phyloP scores from a whole-genome alignment of 2,888 invertebrate genomes.

The Mythimna loreyi region DNA sequence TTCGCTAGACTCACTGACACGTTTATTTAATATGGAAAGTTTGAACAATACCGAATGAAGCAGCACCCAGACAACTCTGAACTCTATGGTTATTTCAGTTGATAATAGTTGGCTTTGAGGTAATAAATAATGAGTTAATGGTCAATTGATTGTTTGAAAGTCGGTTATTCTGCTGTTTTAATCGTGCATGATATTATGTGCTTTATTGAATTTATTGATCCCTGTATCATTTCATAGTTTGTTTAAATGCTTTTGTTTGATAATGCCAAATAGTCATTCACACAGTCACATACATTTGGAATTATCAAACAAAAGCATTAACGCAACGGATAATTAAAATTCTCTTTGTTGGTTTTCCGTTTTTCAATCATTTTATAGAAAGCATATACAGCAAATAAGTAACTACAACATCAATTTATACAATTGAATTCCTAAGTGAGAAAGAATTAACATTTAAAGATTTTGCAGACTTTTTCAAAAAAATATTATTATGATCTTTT shows the following conservation, averaged over 20 bases:
- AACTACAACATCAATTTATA: too few species aligned
- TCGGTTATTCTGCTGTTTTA: slow-evolving; percentile 16
- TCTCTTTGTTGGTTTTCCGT: neutral
- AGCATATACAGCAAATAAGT: too few species aligned
- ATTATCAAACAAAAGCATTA: too few species aligned
- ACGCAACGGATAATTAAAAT: neutral
- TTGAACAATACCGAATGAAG: neutral
- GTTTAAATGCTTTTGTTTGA: neutral
- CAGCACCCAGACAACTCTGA: neutral
- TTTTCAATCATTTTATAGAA: too few species aligned
- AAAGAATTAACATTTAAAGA: too few species aligned
- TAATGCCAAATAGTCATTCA: neutral
- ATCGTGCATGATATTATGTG: neutral
- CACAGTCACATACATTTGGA: too few species aligned
- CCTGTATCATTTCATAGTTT: neutral
- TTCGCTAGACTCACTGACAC: neutral
- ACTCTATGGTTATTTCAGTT: neutral
- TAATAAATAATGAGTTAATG: slow-evolving; percentile 18
- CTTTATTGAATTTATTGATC: neutral
- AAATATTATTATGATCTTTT: too few species aligned
- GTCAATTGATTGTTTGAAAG: slow-evolving; percentile 4
- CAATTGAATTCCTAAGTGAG: too few species aligned
- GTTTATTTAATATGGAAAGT: neutral
- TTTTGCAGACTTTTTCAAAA: too few species aligned
- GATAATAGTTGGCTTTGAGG: neutral